phyloP scores from a whole-genome alignment of 2,888 invertebrate genomes.

The Amphipyra berbera region DNA sequence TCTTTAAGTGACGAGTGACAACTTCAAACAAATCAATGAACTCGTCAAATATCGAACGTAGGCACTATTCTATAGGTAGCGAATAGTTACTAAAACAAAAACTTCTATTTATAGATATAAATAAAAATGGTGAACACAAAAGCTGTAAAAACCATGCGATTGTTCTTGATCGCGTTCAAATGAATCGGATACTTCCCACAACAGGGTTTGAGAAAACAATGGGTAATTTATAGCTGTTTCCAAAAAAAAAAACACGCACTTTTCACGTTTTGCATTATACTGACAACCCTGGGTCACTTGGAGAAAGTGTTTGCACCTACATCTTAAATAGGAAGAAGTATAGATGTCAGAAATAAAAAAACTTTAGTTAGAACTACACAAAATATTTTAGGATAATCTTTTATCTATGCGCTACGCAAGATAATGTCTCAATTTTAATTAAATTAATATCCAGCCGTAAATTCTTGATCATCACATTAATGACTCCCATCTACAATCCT shows the following conservation, averaged over 20 bases:
- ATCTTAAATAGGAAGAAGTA: too few species aligned
- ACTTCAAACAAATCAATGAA: conserved; percentile 1
- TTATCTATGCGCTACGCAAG: too few species aligned
- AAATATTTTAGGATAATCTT: too few species aligned
- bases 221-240: conserved; percentile 4
- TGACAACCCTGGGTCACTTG: too few species aligned
- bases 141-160: conserved; percentile 32
- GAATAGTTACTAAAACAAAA: conserved; percentile 22
- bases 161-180: conserved; percentile 21
- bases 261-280: not conserved
- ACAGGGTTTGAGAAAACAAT: conserved; percentile 14
- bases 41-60: conserved; percentile 1
- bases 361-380: too few species aligned
- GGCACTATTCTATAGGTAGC: conserved; percentile 23
- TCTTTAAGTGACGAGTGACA: not conserved
- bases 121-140: conserved; percentile 27
- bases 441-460: too few species aligned
- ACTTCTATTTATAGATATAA: conserved; percentile 27
- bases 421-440: too few species aligned
- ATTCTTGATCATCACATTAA: too few species aligned
- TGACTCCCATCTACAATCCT: too few species aligned
- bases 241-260: not conserved
- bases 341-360: too few species aligned
- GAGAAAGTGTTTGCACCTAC: too few species aligned
- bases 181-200: conserved; percentile 22